phyloP scores from a whole-genome alignment of 2,888 invertebrate species.

The Drosophila dives region DNA sequence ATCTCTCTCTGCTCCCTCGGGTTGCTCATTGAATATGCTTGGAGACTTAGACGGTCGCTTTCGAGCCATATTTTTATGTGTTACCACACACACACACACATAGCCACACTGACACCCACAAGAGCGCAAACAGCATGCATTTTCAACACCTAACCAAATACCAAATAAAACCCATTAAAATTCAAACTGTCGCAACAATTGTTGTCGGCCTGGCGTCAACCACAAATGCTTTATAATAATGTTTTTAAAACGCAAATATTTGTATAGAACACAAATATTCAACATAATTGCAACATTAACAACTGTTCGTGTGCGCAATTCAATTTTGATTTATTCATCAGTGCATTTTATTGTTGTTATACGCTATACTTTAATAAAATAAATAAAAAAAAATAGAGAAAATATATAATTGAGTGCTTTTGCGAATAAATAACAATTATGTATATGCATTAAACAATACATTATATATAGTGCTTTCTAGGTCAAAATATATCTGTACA shows the following conservation, averaged over 20 bases:
- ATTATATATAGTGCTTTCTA: neutral
- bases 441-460: neutral
- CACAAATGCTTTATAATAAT: constrained; percentile 56
- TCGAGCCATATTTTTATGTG: constrained; percentile 14
- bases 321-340: constrained; percentile 23
- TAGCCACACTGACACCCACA: neutral
- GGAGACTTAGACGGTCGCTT: constrained; percentile 39
- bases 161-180: constrained; percentile 47
- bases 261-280: constrained; percentile 36
- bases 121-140: constrained; percentile 26
- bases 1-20: neutral
- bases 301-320: constrained; percentile 30
- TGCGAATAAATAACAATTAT: neutral
- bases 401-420: neutral
- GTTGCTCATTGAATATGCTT: constrained; percentile 17
- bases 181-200: constrained; percentile 37
- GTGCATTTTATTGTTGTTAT: neutral
- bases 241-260: constrained; percentile 50
- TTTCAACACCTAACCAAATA: constrained; percentile 56
- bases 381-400: neutral
- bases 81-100: neutral
- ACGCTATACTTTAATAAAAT: constrained; percentile 2
- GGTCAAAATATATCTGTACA: neutral
- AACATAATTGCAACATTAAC: constrained; percentile 45
- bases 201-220: constrained; percentile 16